Percentiles rank a stretch among this genome's conserved stretches.
phyloP scores from a whole-genome alignment of 2,888 invertebrate species.

The Synergus itoensis region DNA sequence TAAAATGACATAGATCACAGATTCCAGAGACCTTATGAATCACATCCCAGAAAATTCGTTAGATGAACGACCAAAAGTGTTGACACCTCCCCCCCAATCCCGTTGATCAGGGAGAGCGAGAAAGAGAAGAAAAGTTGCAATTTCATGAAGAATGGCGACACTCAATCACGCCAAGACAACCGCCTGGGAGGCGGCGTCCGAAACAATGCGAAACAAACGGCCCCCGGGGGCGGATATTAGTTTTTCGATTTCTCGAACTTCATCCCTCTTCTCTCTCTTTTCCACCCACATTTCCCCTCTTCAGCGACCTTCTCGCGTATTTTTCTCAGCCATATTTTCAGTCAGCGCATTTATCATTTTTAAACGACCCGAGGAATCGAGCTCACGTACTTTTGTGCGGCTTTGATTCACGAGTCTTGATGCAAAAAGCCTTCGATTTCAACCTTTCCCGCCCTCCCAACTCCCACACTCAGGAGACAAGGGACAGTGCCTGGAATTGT shows the following conservation, averaged over 20 bases:
- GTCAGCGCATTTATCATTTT: constrained; percentile 76
- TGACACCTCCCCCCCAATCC: not conserved
- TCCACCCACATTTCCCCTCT: constrained; percentile 51
- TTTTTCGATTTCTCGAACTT: constrained; percentile 75
- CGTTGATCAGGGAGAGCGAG: constrained; percentile 22
- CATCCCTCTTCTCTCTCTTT: constrained; percentile 52
- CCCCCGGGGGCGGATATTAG: constrained; percentile 77
- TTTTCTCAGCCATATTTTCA: constrained; percentile 76
- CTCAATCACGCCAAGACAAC: constrained; percentile 77
- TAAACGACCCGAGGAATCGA: constrained; percentile 69
- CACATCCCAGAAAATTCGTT: constrained; percentile 30
- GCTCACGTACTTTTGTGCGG: constrained; percentile 50
- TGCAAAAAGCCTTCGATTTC: constrained; percentile 60
- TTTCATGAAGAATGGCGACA: constrained; percentile 75
- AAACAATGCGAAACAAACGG: constrained; percentile 78
- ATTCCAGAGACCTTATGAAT: not conserved
- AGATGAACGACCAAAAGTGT: constrained; percentile 34
- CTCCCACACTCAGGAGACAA: constrained; percentile 28
- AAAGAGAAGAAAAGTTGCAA: constrained; percentile 44
- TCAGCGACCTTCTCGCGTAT: constrained; percentile 63
- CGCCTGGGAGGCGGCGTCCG: constrained; percentile 68
- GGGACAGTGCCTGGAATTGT: not conserved
- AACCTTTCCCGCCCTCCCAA: constrained; percentile 9
- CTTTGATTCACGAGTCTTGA: constrained; percentile 62
- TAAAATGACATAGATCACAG: constrained; percentile 10